Evolutionary conservation across 2,888 invertebrate genomes (phyloP).

Genomic region (Fissipunctia ypsillon): DNA sequence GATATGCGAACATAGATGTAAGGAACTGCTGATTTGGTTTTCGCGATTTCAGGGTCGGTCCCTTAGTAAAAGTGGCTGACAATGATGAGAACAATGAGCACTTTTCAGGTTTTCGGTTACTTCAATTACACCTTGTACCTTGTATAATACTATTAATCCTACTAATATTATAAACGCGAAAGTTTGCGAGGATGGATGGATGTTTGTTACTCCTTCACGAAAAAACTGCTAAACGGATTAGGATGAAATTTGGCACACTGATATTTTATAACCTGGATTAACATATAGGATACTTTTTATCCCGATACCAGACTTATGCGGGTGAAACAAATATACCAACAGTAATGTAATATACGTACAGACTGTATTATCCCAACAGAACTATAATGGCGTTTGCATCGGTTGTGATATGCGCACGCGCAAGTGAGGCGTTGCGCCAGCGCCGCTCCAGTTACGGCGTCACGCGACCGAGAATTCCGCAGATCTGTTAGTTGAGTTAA

Average conservation of each 20-base stretch:
- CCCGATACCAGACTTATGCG: too few relatives aligned
- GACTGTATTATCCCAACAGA: slow-evolving; percentile 11
- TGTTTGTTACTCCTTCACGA: too few relatives aligned
- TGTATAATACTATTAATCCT: too few relatives aligned
- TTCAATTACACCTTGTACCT: background rate
- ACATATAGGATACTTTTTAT: too few relatives aligned
- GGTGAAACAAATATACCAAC: background rate
- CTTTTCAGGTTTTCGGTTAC: background rate
- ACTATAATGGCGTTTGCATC: slow-evolving; percentile 16
- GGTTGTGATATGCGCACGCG: slow-evolving; percentile 46
- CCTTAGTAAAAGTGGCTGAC: background rate
- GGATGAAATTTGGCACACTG: too few relatives aligned
- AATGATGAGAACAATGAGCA: too few relatives aligned
- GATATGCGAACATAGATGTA: background rate
- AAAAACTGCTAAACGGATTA: too few relatives aligned
- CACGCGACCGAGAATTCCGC: slow-evolving; percentile 55
- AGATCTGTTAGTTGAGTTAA: slow-evolving; percentile 51
- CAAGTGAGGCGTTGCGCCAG: slow-evolving; percentile 59
- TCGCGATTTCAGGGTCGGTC: background rate
- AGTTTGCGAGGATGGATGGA: too few relatives aligned
- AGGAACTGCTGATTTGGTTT: background rate
- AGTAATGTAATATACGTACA: background rate
- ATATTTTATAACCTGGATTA: too few relatives aligned
- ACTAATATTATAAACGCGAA: too few relatives aligned
- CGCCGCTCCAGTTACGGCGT: slow-evolving; percentile 57